phyloP scores from a whole-genome alignment of 1,140 invertebrate species.

The Musca vetustissima region DNA sequence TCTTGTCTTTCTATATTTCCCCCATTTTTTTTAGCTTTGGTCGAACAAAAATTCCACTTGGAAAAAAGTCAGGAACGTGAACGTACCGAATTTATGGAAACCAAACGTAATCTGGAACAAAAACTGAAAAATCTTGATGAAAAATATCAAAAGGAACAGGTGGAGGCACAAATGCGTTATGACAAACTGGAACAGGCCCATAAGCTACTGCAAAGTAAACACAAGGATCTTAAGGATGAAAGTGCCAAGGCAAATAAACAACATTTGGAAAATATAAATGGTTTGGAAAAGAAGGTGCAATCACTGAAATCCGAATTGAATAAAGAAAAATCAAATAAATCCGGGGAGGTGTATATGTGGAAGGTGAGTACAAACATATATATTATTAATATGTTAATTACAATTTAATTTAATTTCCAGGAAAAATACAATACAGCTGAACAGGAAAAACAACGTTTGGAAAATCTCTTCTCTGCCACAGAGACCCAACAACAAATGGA shows the following conservation, averaged over 20 bases:
- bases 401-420: too few relatives aligned
- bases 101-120: conserved; percentile 51
- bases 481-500: background rate
- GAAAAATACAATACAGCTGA: conserved; percentile 38
- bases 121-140: conserved; percentile 55
- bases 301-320: conserved; percentile 38
- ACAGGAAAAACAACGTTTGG: conserved; percentile 37
- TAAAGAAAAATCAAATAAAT: conserved; percentile 39
- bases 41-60: conserved; percentile 55
- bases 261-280: conserved; percentile 42
- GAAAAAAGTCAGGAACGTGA: conserved; percentile 57
- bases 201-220: conserved; percentile 54
- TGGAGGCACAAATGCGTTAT: conserved; percentile 53
- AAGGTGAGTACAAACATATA: conserved; percentile 35
- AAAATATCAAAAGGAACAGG: conserved; percentile 54
- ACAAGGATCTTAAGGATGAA: conserved; percentile 40
- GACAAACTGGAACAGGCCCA: conserved; percentile 56
- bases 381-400: too few relatives aligned
- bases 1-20: too few relatives aligned
- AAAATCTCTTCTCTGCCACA: conserved; percentile 25
- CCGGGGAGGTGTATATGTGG: conserved; percentile 40
- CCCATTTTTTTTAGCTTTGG: conserved; percentile 34
- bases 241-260: conserved; percentile 41
- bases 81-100: conserved; percentile 55
- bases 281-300: conserved; percentile 41